Evolutionary conservation across 2,113 vertebrate species (phyloP).

Genomic region (Syngnathus floridae): DNA sequence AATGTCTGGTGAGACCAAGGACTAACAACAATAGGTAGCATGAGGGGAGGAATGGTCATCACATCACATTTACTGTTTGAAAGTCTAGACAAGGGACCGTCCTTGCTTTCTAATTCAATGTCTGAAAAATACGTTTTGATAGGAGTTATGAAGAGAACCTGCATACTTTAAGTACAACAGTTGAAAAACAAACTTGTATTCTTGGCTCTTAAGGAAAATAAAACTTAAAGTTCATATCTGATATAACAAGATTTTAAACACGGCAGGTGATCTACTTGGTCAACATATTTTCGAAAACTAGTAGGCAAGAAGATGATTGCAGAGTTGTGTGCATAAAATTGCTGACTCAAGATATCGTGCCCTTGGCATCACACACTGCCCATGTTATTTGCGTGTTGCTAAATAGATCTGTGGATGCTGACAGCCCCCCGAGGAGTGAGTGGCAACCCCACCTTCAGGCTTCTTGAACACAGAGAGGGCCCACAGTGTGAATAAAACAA

Average conservation of each 20-base stretch:
- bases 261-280: no score
- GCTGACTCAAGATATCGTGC: neutral
- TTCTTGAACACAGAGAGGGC: neutral
- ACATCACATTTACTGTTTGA: neutral
- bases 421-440: conserved; percentile 14
- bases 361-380: neutral
- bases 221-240: no score
- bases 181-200: neutral
- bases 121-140: neutral
- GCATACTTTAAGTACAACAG: neutral
- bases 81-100: neutral
- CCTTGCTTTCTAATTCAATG: neutral
- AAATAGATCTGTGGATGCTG: conserved; percentile 3
- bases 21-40: neutral
- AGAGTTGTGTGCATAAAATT: neutral
- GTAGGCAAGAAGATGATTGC: neutral
- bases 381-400: neutral
- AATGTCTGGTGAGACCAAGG: neutral
- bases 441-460: conserved; percentile 29
- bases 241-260: no score
- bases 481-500: conserved; percentile 39
- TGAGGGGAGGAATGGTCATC: neutral
- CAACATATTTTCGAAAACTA: neutral
- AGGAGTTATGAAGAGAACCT: neutral
- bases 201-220: no score